Conservation (phyloP, 30 jellyfish, hydroid and myxozoan species). For the Pseudorhiza aurosa region DNA sequence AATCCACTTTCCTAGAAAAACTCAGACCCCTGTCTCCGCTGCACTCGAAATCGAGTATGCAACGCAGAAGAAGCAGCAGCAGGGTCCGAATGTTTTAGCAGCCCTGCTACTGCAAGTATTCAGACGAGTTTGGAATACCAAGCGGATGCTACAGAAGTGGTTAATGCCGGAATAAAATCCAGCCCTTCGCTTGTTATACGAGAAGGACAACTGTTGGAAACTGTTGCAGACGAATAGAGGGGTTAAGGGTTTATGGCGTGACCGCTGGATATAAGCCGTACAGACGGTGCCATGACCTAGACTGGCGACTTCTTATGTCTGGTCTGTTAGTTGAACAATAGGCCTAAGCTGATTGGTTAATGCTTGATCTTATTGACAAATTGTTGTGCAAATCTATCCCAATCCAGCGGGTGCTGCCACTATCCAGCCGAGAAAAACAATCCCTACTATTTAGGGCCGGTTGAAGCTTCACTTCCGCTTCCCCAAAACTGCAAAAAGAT, state of each 20-base stretch:
- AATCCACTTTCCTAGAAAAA: no score
- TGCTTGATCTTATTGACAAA: slow-evolving; percentile 49
- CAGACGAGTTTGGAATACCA: no score
- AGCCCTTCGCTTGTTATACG: no score
- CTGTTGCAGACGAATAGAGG: background rate
- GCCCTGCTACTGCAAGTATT: no score
- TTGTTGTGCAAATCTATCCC: slow-evolving; percentile 6
- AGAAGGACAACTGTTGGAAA: background rate
- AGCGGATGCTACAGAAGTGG: no score
- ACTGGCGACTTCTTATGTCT: slow-evolving; percentile 65
- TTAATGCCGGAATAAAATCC: no score
- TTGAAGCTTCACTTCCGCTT: slow-evolving; percentile 24
- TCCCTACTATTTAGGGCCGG: background rate
- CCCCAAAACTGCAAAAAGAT: background rate
- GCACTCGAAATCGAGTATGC: no score
- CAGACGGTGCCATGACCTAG: slow-evolving; percentile 77
- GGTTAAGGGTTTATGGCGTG: slow-evolving; percentile 45
- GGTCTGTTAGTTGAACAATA: slow-evolving; percentile 22
- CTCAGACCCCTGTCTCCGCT: no score
- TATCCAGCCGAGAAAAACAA: slow-evolving; percentile 16
- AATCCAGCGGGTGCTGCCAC: slow-evolving; percentile 16
- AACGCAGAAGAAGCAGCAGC: no score
- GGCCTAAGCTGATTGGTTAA: slow-evolving; percentile 39
- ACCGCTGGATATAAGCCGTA: slow-evolving; percentile 6
- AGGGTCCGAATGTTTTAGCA: no score